Base-by-base conservation (phyloP, 2,888 invertebrate species). In the Cantharis lateralis region DNA sequence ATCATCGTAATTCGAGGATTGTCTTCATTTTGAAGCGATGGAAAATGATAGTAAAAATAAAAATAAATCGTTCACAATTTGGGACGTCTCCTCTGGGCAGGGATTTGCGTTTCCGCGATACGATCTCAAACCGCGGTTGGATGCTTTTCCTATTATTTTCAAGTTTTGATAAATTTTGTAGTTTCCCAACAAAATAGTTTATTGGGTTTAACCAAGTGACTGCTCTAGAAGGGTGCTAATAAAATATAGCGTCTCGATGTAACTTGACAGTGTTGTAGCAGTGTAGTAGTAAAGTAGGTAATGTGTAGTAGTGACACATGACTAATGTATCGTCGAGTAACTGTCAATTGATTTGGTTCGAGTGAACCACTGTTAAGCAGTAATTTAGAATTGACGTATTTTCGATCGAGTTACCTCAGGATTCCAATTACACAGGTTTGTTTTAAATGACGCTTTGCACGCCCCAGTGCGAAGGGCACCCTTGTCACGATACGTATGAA, bases 371-470 rank as follows among this genome's bases (percentile, higher is more conserved):
- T 75, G 72, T 75, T 74, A 73, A 69, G 18, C 63, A 63, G 66
- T 74, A 78, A 78, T 80, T 76, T 64, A 66, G 70, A 79, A 80
- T 80, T 71, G 78, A 78, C 77, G 68, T 62, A 79, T 78, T 80
- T 78, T 71, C 78, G 78, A 80, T 79, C 74, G 75, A 77, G 75
- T 76, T 74, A 78, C 75, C 77, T 78, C 77, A 26, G 72, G 62
- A 79, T 82, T 81, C 79, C 82, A 82, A 82, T 82, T 82, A 82
- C 75, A 77, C 69, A 70, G 82, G 81, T 83, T 80, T 81, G 82
- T 80, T 82, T 81, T 78, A 83, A 85, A 84, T 83, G 84, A 84
- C 85, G 83, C 82, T 85, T 84, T 83, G 83, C 82, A 82, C 82
- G 80, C 78, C 80, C 80, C 72, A 68, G 68, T 69, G 75, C 76